Evolutionary conservation across 2,797 vertebrate species (phyloP).

Genomic region (Otolemur crassicaudatus): DNA sequence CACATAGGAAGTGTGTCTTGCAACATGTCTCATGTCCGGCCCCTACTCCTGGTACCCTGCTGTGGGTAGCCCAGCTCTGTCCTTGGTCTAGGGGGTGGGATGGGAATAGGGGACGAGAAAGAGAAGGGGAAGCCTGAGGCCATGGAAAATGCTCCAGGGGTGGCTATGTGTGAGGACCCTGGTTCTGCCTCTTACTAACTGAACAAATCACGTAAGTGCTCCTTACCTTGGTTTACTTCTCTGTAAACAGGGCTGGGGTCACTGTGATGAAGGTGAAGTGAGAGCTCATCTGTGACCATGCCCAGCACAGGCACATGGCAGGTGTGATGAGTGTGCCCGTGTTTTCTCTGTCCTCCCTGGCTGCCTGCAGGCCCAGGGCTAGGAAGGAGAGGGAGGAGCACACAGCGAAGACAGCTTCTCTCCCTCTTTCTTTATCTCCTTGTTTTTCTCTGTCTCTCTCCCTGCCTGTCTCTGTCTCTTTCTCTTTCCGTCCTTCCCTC

Average conservation of each 20-base stretch:
- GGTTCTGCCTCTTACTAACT: not conserved
- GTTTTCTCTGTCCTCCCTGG: not conserved
- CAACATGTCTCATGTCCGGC: not conserved
- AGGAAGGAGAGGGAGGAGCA: too few relatives aligned
- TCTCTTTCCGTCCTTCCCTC: not conserved
- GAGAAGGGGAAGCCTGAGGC: not conserved
- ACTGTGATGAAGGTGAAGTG: not conserved
- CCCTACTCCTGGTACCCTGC: not conserved
- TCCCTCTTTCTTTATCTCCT: not conserved
- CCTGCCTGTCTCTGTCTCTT: not conserved
- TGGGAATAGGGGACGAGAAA: not conserved
- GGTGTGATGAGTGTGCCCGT: not conserved
- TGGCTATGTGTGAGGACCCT: not conserved
- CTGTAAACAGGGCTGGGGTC: not conserved
- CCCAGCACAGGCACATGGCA: not conserved
- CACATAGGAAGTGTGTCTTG: accelerated
- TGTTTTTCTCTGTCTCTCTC: not conserved
- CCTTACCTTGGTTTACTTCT: not conserved
- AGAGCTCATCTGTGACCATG: not conserved
- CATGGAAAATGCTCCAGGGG: accelerated
- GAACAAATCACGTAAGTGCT: not conserved
- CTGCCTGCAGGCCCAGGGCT: not conserved
- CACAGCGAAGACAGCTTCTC: not conserved
- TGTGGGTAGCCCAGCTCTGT: not conserved
- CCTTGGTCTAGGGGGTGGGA: not conserved